Conservation (phyloP, 2,797 vertebrate species). For the Serranus cabrilla region DNA sequence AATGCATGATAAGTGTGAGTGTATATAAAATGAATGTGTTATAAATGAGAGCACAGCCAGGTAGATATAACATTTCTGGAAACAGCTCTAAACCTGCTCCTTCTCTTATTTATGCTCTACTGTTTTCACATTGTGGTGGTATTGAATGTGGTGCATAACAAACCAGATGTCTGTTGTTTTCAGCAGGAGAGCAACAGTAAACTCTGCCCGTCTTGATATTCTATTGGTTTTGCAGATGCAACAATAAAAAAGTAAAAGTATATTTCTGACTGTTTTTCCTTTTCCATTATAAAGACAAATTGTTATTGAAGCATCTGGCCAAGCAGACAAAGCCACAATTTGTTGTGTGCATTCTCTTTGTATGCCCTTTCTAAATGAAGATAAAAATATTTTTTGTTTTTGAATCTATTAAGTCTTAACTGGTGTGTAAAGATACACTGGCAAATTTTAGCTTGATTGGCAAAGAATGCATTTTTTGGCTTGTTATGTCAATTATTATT, state of each 20-base stretch:
- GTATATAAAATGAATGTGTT: neutral
- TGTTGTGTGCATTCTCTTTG: neutral
- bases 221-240: neutral
- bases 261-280: neutral
- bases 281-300: neutral
- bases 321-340: neutral
- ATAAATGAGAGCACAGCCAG: neutral
- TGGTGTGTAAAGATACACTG: neutral
- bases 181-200: neutral
- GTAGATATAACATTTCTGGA: neutral
- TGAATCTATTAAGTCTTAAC: neutral
- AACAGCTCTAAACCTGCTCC: neutral
- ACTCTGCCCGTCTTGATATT: too few relatives aligned
- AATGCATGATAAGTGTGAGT: neutral
- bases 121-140: neutral
- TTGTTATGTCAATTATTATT: too few relatives aligned
- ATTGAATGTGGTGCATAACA: neutral
- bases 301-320: neutral
- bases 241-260: neutral
- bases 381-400: neutral
- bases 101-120: neutral
- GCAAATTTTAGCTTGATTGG: neutral
- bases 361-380: neutral
- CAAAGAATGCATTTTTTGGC: neutral
- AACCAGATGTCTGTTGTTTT: neutral